phyloP scores from a whole-genome alignment of 2,797 vertebrate genomes.

The Amazona ochrocephala region DNA sequence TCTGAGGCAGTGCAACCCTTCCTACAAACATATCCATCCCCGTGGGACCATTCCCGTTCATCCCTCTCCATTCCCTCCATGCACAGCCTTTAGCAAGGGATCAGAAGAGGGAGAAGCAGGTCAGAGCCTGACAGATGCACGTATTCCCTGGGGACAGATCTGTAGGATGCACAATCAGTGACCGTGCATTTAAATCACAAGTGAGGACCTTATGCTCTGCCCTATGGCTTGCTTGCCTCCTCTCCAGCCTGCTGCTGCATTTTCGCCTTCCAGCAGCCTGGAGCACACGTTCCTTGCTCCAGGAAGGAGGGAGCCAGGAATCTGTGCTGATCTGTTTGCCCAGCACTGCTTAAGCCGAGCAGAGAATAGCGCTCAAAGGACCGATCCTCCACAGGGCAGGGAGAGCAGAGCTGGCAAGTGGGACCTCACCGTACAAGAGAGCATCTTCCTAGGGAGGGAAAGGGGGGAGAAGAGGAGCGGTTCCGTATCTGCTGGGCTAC shows the following conservation, averaged over 20 bases:
- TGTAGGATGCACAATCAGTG: neutral
- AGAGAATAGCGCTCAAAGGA: neutral
- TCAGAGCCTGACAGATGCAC: neutral
- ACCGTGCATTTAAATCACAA: accelerated
- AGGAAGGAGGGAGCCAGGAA: neutral
- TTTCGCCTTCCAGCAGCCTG: neutral
- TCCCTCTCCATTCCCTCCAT: neutral
- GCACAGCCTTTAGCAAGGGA: neutral
- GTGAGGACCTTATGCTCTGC: neutral
- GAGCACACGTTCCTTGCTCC: accelerated
- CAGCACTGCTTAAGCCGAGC: neutral
- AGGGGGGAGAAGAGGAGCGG: neutral
- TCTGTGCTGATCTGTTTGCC: neutral
- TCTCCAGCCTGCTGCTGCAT: neutral
- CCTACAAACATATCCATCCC: accelerated
- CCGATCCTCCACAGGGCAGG: accelerated
- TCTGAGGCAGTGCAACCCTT: neutral
- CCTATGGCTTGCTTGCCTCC: neutral
- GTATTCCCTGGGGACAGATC: neutral
- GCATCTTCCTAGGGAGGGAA: neutral
- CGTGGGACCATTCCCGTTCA: neutral
- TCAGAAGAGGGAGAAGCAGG: neutral
- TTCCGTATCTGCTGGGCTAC: neutral
- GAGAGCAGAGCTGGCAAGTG: neutral
- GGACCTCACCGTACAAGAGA: neutral